Percentiles rank a stretch among this genome's conserved stretches.
phyloP scores from a whole-genome alignment of 2,888 invertebrate species.

The Archaeoteleia sp. region DNA sequence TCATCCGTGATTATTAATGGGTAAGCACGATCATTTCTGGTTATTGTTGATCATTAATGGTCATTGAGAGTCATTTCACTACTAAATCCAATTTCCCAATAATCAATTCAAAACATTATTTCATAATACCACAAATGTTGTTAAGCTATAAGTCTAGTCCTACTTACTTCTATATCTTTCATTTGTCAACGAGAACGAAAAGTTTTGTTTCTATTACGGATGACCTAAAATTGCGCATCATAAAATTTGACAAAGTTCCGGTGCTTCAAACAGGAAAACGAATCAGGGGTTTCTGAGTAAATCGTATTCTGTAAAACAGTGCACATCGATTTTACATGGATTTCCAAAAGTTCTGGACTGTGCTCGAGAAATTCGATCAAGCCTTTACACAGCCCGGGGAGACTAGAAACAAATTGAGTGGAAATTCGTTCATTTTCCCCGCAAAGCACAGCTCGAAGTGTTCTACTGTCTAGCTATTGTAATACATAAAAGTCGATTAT shows the following conservation, averaged over 20 bases:
- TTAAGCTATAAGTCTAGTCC: no score
- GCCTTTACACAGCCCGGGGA: constrained; percentile 4
- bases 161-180: no score
- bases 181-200: background rate
- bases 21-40: no score
- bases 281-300: background rate
- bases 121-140: no score
- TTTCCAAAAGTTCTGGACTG: background rate
- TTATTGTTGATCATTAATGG: no score
- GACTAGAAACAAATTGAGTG: constrained; percentile 8
- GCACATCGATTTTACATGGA: constrained; percentile 2
- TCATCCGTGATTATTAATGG: no score
- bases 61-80: no score
- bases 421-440: background rate
- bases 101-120: no score
- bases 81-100: no score
- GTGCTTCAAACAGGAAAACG: background rate
- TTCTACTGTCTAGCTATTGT: no score
- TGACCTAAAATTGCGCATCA: constrained; percentile 1
- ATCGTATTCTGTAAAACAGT: background rate
- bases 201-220: constrained; percentile 3
- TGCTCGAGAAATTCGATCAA: background rate
- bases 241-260: constrained; percentile 6
- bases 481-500: no score
- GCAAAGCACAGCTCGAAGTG: background rate